These are phyloP conservation scores for Drosophila fuyamai DNA, from an alignment of 1,140 invertebrate genomes.

Conservation along the genomic window DNA sequence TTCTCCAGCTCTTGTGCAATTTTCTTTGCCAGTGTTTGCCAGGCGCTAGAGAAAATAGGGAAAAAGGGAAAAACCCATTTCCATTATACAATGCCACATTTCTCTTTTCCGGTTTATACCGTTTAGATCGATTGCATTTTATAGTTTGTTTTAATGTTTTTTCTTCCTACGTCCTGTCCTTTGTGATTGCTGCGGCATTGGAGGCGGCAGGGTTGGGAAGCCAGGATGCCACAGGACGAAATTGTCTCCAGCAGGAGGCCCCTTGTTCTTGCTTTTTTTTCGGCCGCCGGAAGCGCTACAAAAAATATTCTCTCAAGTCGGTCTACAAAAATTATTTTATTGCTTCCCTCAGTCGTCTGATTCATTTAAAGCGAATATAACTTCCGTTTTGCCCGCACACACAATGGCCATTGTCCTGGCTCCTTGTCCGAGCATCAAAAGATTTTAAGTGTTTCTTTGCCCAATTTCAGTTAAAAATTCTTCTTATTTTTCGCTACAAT, in stretches of 20 bases:
- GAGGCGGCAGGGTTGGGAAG: slow-evolving; percentile 25
- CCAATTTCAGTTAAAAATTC: slow-evolving; percentile 38
- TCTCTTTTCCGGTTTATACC: slow-evolving; percentile 76
- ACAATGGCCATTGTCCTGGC: slow-evolving; percentile 63
- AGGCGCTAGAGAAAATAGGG: slow-evolving; percentile 39
- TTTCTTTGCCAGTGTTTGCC: slow-evolving; percentile 37
- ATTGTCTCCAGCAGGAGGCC: slow-evolving; percentile 55
- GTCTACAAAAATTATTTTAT: slow-evolving; percentile 78
- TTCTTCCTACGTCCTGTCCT: slow-evolving; percentile 35
- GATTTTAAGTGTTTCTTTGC: slow-evolving; percentile 47
- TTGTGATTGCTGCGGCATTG: slow-evolving; percentile 29
- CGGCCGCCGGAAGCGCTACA: slow-evolving; percentile 70
- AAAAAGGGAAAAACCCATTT: slow-evolving; percentile 70
- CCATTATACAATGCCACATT: slow-evolving; percentile 79
- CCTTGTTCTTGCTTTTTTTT: slow-evolving; percentile 53
- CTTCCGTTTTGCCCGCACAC: slow-evolving; percentile 65
- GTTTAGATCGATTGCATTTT: slow-evolving; percentile 82
- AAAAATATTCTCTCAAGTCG: slow-evolving; percentile 60
- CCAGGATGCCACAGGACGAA: slow-evolving; percentile 48
- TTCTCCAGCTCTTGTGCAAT: slow-evolving; percentile 35
- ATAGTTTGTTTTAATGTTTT: slow-evolving; percentile 81
- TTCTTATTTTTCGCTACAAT: slow-evolving; percentile 58
- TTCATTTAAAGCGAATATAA: slow-evolving; percentile 63
- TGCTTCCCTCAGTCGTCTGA: slow-evolving; percentile 59
- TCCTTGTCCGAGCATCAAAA: slow-evolving; percentile 56